Evolutionary conservation across 2,888 invertebrate species (phyloP), one percentile per base, ranked within the genome.

Genomic region (Eupsilia transversa): DNA sequence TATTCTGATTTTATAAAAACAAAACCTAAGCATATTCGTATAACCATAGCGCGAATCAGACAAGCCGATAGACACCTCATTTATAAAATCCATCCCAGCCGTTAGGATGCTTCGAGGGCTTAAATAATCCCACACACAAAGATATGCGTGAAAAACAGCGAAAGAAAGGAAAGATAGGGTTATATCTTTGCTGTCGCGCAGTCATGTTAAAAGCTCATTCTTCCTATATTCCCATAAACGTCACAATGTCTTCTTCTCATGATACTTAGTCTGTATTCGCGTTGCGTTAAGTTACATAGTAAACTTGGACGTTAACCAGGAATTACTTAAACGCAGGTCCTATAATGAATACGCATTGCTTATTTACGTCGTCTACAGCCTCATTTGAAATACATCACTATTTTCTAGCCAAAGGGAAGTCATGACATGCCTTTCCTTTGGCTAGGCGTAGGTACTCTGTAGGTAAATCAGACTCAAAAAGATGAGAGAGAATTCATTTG

Each of bases 291-390:
- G 54, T 77, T 60, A 65, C 33, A 60, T 66, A 43, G 49, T 59
- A 61, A 71, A 59, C 57, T 80, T 80, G 83, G 83, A 83, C 59
- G n/a, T 23, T n/a, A 38, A 60, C 71, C 83, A 80, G 49, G 79
- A 78, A 79, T 71, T 49, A 59, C 33, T 71, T 68, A 64, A 46
- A 23, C 17, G 23, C 41, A 79, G 30, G 33, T 49, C n/a, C n/a
- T 56, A 43, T n/a, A 41, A 49, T 59, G 83, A 79, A 80, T 83
- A 83, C 63, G 5, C 52, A 80, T 83, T 83, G 59, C 79, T 79
- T 49, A 57, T 56, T 82, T 61, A 64, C 72, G 67, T 79, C 59
- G 64, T 60, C 33, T 65, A 23, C 49, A 12, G n/a, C 41, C 59
- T 27, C 64, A 83, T 56, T 72, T 68, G 49, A 68, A 68, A 80